Base-by-base conservation (phyloP, 2,113 vertebrate species). In the Burhinus oedicnemus region DNA sequence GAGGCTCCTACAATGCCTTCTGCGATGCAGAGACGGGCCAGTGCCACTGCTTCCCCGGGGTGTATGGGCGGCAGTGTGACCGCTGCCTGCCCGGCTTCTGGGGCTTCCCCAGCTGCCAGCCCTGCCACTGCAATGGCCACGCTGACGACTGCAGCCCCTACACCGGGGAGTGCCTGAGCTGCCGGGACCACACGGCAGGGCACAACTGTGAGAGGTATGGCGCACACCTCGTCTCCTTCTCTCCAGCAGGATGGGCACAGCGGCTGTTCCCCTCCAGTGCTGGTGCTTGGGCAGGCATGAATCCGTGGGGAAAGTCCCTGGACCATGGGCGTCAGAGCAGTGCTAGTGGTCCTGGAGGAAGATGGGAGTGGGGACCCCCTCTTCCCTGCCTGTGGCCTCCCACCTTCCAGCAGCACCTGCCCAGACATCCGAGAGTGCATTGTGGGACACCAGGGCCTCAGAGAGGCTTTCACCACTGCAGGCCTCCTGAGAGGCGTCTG, bases 81-180 rank as follows among this genome's bases (percentile, higher is more conserved):
- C 98, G 94, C 51, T 99, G 99, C 90, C 97, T 99, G 61, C 99
- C 99, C 0, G 98, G 98, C 21, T 98, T 99, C 97, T 99, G 99
- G 99, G 99, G 99, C 29, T 99, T 99, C 93, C 99, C 99, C 2
- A 94, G 89, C 95, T 99, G 99, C 94, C 98, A 98, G 54, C 98
- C 98, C 70, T 99, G 99, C 97, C 95, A 98, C 49, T 99, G 99
- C 86, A 99, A 99, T 0, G 99, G 99, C 57, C 99, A 99, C 2
- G 85, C 98, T 0, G 99, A 99, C 0, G 96, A 98, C 89, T 99
- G 99, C 12, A 98, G 99, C 93, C 66, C 98, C 1, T 95, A 96
- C 89, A 99, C 97, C 0, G 99, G 99, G 10, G 97, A 98, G 92
- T 99, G 99, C 93, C 89, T 98, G 60, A 76, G 94, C 96, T 99